These are phyloP conservation scores for Mionectes macconnelli DNA, from an alignment of 2,113 vertebrate genomes.

Conservation along the genomic window DNA sequence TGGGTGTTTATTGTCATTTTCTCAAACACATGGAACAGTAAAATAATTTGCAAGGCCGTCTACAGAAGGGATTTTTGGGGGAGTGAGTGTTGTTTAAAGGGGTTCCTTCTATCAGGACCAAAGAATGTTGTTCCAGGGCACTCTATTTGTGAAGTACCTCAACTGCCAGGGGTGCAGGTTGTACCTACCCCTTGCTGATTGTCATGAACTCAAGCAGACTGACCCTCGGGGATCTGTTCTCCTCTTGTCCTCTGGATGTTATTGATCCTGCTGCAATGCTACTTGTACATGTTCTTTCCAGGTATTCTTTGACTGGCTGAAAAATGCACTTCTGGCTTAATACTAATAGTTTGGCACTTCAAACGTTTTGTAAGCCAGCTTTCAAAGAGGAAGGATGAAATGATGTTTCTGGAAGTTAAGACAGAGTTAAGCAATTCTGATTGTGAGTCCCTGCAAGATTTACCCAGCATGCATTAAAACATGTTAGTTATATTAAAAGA, in stretches of 20 bases:
- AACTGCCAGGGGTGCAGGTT: neutral
- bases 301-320: neutral
- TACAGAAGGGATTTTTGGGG: neutral
- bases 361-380: neutral
- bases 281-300: neutral
- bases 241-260: neutral
- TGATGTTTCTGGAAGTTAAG: neutral
- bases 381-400: neutral
- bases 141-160: neutral
- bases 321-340: neutral
- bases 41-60: neutral
- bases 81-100: neutral
- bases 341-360: neutral
- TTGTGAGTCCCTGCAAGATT: neutral
- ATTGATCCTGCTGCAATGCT: neutral
- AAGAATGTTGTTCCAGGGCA: neutral
- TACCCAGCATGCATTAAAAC: neutral
- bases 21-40: neutral
- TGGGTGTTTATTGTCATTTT: neutral
- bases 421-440: neutral
- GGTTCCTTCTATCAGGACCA: neutral
- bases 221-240: neutral
- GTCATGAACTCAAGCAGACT: neutral
- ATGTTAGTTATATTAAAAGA: neutral
- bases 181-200: neutral